Conservation (phyloP, 2,888 invertebrate genomes). For the Fragum fragum region DNA sequence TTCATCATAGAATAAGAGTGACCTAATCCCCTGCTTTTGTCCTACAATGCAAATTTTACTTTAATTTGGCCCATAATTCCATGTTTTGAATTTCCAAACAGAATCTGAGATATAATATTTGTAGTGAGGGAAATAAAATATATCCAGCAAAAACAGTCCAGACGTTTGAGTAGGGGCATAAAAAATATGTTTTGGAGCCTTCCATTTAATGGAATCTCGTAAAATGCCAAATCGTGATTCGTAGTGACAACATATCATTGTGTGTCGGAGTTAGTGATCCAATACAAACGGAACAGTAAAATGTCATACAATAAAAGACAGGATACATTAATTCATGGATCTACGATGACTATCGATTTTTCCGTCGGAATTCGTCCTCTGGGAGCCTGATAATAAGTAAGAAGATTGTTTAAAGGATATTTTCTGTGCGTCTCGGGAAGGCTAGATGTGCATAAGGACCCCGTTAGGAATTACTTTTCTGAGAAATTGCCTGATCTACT, state of each 20-base stretch:
- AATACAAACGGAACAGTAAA: constrained; percentile 18
- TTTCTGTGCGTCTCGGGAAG: constrained; percentile 28
- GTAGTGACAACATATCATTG: constrained; percentile 34
- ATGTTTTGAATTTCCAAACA: too few species aligned
- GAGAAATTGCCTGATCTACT: constrained; percentile 26
- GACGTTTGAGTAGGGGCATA: constrained; percentile 9
- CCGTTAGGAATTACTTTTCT: constrained; percentile 23
- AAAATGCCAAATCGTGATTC: constrained; percentile 27
- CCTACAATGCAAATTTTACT: too few species aligned
- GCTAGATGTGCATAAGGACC: constrained; percentile 14
- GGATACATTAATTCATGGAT: constrained; percentile 48
- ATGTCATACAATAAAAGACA: constrained; percentile 46
- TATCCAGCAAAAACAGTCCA: background rate
- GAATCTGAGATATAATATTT: too few species aligned
- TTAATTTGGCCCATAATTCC: too few species aligned
- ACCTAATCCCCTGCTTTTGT: too few species aligned
- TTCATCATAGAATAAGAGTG: too few species aligned
- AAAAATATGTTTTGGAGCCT: background rate
- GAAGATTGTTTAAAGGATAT: constrained; percentile 43
- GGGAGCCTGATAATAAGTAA: constrained; percentile 40
- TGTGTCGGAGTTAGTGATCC: constrained; percentile 7
- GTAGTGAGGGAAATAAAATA: background rate
- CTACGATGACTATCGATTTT: constrained; percentile 48
- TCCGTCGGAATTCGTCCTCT: constrained; percentile 6
- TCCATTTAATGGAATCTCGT: background rate